A percentile compares a stretch with the other conserved stretches of the same genome.
These are phyloP conservation scores for Drymodes brunneopygia DNA, from an alignment of 2,113 vertebrate species.

Conservation along the genomic window DNA sequence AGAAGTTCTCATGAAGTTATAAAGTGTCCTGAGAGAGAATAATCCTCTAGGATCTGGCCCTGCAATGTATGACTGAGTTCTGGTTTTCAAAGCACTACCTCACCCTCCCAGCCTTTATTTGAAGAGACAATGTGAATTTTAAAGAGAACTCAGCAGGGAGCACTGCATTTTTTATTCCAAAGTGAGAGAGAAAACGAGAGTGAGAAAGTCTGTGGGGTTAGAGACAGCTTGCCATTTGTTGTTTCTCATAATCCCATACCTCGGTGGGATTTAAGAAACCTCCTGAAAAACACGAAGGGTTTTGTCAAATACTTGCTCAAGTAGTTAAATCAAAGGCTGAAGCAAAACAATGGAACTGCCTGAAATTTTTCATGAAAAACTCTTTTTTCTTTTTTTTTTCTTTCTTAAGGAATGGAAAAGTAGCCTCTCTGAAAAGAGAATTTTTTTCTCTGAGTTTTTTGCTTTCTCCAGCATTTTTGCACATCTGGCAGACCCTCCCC, in stretches of 20 bases:
- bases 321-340: constrained; percentile 39
- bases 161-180: constrained; percentile 64
- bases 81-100: constrained; percentile 61
- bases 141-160: constrained; percentile 65
- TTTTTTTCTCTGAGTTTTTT: not conserved
- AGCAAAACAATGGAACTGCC: constrained; percentile 30
- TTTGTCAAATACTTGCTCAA: constrained; percentile 38
- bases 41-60: constrained; percentile 45
- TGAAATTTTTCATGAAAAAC: constrained; percentile 24
- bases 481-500: constrained; percentile 1
- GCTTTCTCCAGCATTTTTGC: not conserved
- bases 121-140: constrained; percentile 69
- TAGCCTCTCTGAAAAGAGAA: not conserved
- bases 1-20: constrained; percentile 64
- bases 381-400: not conserved
- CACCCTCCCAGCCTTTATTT: constrained; percentile 62
- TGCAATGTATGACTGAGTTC: constrained; percentile 44
- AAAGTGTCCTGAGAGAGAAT: constrained; percentile 49
- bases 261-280: constrained; percentile 50
- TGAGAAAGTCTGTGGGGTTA: constrained; percentile 45
- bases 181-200: constrained; percentile 61
- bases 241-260: constrained; percentile 57
- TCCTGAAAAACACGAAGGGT: constrained; percentile 55
- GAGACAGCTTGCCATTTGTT: constrained; percentile 55
- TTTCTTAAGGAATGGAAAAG: not conserved